phyloP scores from a whole-genome alignment of 2,888 invertebrate genomes.

The Volucella inflata region DNA sequence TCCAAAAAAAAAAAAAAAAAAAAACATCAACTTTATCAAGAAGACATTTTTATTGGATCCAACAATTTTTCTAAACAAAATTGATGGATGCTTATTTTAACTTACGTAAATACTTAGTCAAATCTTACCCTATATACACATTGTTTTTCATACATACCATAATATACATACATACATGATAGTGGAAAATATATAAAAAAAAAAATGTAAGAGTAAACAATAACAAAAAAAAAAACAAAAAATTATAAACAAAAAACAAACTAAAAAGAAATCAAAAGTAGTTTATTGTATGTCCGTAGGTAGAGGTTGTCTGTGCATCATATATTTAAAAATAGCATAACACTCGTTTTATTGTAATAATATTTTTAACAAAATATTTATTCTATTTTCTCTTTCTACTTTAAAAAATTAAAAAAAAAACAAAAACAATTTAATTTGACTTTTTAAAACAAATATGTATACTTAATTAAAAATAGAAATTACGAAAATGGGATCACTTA shows the following conservation, averaged over 20 bases:
- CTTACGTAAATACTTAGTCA: slow-evolving; percentile 40
- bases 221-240: not conserved
- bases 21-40: slow-evolving; percentile 26
- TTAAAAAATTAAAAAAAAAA: too few relatives aligned
- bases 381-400: not conserved
- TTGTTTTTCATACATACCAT: slow-evolving; percentile 50
- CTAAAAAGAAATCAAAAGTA: slow-evolving; percentile 67
- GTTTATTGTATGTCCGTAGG: slow-evolving; percentile 63
- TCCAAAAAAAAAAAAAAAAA: slow-evolving; percentile 20
- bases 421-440: not conserved
- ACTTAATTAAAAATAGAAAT: not conserved
- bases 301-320: slow-evolving; percentile 56
- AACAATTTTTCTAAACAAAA: slow-evolving; percentile 61
- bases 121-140: slow-evolving; percentile 37
- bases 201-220: slow-evolving; percentile 25
- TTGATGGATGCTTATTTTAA: slow-evolving; percentile 68
- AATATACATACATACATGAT: slow-evolving; percentile 42
- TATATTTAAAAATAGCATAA: slow-evolving; percentile 39
- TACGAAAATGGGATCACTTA: slow-evolving; percentile 12
- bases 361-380: slow-evolving; percentile 27
- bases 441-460: not conserved
- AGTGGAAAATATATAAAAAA: slow-evolving; percentile 27
- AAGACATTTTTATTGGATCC: slow-evolving; percentile 68
- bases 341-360: not conserved
- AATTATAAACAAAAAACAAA: slow-evolving; percentile 1